A percentile compares a stretch with the other conserved stretches of the same genome.
Conservation (phyloP, 2,888 invertebrate genomes). For the Hypolimnas misippus region DNA sequence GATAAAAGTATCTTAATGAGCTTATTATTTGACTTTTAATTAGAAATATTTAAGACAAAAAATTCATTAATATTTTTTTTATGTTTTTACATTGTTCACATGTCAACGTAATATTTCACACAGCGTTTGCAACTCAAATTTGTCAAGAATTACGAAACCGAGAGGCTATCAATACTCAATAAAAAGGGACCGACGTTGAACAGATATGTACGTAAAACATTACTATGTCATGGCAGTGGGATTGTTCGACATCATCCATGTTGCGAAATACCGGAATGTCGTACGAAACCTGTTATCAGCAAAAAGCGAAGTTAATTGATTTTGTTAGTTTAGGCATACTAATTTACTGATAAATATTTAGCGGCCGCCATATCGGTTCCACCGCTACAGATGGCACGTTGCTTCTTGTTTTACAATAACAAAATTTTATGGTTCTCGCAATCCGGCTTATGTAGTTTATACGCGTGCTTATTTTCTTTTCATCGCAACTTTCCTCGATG, state of each 20-base stretch:
- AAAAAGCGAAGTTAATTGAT: slow-evolving; percentile 75
- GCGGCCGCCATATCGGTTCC: slow-evolving; percentile 66
- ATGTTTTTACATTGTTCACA: neutral
- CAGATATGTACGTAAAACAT: slow-evolving; percentile 49
- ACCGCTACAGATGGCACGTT: slow-evolving; percentile 64
- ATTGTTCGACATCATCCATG: slow-evolving; percentile 45
- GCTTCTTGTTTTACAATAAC: slow-evolving; percentile 58
- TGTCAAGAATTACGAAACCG: slow-evolving; percentile 37
- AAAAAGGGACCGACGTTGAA: slow-evolving; percentile 42
- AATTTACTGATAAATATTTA: slow-evolving; percentile 79
- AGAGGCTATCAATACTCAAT: slow-evolving; percentile 36
- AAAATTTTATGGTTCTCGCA: slow-evolving; percentile 63
- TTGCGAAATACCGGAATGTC: slow-evolving; percentile 62
- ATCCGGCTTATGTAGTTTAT: slow-evolving; percentile 36
- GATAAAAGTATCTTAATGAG: too few species aligned
- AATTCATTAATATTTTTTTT: too few species aligned
- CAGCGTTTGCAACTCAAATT: slow-evolving; percentile 33
- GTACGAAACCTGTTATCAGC: slow-evolving; percentile 60
- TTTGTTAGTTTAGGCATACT: slow-evolving; percentile 78
- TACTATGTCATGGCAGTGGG: slow-evolving; percentile 47
- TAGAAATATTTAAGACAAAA: too few species aligned
- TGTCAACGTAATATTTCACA: slow-evolving; percentile 21
- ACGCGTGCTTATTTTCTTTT: slow-evolving; percentile 40
- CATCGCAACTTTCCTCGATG: slow-evolving; percentile 38
- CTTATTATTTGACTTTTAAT: too few species aligned